Evolutionary conservation across 2,113 vertebrate genomes (phyloP).

Genomic region (Oncorhynchus kisutch): DNA sequence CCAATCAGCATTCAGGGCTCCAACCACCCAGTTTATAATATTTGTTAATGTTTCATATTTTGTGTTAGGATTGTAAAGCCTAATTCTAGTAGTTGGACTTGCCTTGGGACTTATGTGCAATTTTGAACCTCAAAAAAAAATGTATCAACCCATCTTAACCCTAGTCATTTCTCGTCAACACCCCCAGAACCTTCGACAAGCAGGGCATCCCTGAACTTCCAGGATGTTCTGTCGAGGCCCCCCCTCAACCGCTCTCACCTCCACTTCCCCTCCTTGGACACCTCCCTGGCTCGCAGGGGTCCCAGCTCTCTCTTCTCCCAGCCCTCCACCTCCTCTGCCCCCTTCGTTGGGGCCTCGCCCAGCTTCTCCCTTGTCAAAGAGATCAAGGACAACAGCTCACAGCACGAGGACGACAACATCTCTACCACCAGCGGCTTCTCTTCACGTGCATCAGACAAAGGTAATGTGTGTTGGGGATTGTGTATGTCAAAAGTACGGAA

Average conservation of each 20-base stretch:
- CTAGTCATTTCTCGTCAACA: constrained; percentile 2
- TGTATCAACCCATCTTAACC: constrained; percentile 7
- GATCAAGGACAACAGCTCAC: constrained; percentile 97
- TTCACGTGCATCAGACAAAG: constrained; percentile 97
- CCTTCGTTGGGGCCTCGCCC: constrained; percentile 38
- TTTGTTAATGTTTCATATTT: background rate
- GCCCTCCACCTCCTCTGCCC: constrained; percentile 87
- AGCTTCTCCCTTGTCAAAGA: constrained; percentile 90
- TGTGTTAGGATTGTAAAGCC: no score
- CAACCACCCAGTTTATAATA: background rate
- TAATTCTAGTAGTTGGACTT: no score
- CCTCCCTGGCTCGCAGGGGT: constrained; percentile 67
- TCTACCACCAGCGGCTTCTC: constrained; percentile 99
- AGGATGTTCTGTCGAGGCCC: constrained; percentile 87
- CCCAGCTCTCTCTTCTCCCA: constrained; percentile 77
- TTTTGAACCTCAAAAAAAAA: background rate
- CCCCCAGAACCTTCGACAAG: constrained; percentile 86
- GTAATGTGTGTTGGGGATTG: constrained; percentile 57
- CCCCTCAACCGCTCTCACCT: constrained; percentile 90
- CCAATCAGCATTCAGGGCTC: no score
- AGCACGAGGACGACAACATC: constrained; percentile 98
- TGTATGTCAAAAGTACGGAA: background rate
- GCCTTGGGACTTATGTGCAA: no score
- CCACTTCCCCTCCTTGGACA: constrained; percentile 83
- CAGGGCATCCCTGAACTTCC: constrained; percentile 84